These are phyloP conservation scores for Aegithalos caudatus DNA, from an alignment of 2,113 vertebrate genomes.

Conservation along the genomic window DNA sequence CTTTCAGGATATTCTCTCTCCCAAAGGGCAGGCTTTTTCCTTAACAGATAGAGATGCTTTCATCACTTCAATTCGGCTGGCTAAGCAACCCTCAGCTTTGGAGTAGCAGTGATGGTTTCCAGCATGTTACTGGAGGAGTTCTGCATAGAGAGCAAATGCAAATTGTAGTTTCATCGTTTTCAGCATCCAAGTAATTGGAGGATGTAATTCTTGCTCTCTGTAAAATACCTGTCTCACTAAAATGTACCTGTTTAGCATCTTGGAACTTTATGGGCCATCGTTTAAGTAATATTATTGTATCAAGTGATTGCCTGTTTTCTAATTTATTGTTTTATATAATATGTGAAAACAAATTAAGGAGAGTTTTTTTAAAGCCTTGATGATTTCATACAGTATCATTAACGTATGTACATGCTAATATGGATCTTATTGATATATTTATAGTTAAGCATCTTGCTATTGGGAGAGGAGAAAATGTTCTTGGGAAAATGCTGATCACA, in stretches of 20 bases:
- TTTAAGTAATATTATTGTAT: background rate
- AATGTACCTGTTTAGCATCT: background rate
- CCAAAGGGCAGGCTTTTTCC: background rate
- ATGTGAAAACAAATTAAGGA: background rate
- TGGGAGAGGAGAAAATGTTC: background rate
- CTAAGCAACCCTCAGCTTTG: background rate
- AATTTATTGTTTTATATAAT: background rate
- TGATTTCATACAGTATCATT: background rate
- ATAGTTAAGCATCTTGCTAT: background rate
- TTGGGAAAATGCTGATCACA: background rate
- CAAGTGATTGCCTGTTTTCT: background rate
- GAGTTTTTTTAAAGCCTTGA: background rate
- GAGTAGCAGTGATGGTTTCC: background rate
- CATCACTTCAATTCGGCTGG: background rate
- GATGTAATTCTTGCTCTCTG: background rate
- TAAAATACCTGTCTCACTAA: background rate
- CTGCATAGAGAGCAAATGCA: background rate
- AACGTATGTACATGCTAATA: background rate
- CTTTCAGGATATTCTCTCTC: background rate
- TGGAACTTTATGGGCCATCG: background rate
- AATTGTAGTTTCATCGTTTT: background rate
- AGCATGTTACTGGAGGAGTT: background rate
- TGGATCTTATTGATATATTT: background rate
- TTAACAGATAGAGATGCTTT: background rate
- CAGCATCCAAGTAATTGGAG: background rate